Evolutionary conservation across 1,140 invertebrate species (phyloP), one percentile per base, ranked within the genome.

Genomic region (Parasteatoda tepidariorum): DNA sequence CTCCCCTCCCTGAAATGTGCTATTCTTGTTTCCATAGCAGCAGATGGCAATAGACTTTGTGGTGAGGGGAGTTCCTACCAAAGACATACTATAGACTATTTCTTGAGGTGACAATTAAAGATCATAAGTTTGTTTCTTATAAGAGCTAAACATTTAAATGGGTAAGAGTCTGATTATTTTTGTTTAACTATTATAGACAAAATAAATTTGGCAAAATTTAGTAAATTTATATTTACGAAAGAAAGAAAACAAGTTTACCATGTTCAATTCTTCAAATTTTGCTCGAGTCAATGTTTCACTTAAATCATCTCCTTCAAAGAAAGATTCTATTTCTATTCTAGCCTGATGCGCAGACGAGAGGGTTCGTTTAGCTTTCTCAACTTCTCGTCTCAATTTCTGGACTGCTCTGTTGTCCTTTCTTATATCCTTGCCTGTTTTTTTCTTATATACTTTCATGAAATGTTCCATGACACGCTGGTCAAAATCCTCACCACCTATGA

Each of bases 251-350:
- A 48, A 48, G 33, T 86, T 87, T 85, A 91, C 92, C 95, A 99
- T 97, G 92, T 99, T 99, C 87, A 99, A 91, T 90, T 99, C 98
- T 89, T 99, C 98, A 89, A 99, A 99, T 91, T 99, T 99, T 86
- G 98, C 98, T 88, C 98, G 92, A 78, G 98, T 99, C 59, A 99
- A 91, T 11, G 97, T 98, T 91, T 99, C 98, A 22, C 95, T 97
- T 93, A 99, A 99, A 88, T 99, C 98, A 88, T 99, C 97, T 86
- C 98, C 97, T 88, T 99, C 98, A 87, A 95, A 99, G 92, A 99
- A 95, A 13, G 97, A 98, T 91, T 99, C 98, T 88, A 99, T 99
- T 92, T 99, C 98, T 88, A 99, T 97, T 89, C 95, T 94, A 83
- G 98, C 96, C 91, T 99, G 97, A 89, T 99, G 97, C 85, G 95